Evolutionary conservation across 2,888 invertebrate genomes (phyloP).

Genomic region (Eupithecia centaureata): DNA sequence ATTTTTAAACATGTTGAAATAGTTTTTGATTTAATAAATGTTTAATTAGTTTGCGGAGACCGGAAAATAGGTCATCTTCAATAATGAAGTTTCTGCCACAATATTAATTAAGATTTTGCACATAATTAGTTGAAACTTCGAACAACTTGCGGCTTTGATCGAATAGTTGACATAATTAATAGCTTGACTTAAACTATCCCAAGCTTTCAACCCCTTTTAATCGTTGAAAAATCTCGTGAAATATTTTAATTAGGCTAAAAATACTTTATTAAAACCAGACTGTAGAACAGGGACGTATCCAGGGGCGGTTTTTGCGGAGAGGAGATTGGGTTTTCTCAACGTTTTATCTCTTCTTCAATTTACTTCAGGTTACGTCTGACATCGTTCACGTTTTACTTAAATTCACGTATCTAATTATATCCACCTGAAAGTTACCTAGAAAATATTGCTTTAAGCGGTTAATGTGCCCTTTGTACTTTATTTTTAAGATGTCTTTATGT

Average conservation of each 20-base stretch:
- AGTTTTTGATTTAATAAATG: neutral
- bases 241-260: conserved; percentile 77
- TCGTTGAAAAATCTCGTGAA: conserved; percentile 56
- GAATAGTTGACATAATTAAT: conserved; percentile 67
- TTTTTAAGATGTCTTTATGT: too few relatives aligned
- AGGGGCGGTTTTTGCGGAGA: neutral
- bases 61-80: neutral
- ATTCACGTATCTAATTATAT: too few relatives aligned
- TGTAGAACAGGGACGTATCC: conserved; percentile 44
- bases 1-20: neutral
- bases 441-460: too few relatives aligned
- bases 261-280: conserved; percentile 72
- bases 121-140: conserved; percentile 42
- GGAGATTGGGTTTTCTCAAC: too few relatives aligned
- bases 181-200: conserved; percentile 50
- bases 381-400: too few relatives aligned
- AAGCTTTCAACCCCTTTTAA: conserved; percentile 48
- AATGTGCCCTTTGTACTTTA: too few relatives aligned
- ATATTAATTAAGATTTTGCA: conserved; percentile 29
- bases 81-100: conserved; percentile 8
- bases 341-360: too few relatives aligned
- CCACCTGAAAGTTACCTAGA: too few relatives aligned
- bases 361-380: too few relatives aligned
- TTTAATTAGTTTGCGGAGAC: neutral
- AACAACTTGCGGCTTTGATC: conserved; percentile 47